Percentiles rank a stretch among this genome's conserved stretches.
phyloP scores from a whole-genome alignment of 2,888 invertebrate species.

The Synanthedon vespiformis region DNA sequence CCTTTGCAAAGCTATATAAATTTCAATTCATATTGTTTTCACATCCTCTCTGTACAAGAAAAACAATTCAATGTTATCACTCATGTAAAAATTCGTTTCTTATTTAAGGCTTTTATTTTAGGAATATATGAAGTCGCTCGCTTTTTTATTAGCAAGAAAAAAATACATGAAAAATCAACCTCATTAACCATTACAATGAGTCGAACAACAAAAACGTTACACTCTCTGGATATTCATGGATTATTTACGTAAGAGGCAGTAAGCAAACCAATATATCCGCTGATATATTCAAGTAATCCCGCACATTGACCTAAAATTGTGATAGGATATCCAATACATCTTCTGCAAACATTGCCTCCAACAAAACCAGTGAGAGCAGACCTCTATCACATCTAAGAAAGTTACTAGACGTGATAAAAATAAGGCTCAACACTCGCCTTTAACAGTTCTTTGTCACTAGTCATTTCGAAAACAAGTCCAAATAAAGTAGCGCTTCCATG shows the following conservation, averaged over 20 bases:
- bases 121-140: too few species aligned
- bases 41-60: too few species aligned
- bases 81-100: too few species aligned
- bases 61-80: too few species aligned
- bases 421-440: background rate
- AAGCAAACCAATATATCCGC: constrained; percentile 13
- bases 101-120: too few species aligned
- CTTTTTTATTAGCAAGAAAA: too few species aligned
- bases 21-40: too few species aligned
- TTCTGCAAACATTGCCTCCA: constrained; percentile 20
- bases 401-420: constrained; percentile 1
- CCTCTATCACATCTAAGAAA: constrained; percentile 5
- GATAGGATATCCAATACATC: constrained; percentile 30
- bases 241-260: constrained; percentile 8
- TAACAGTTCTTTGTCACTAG: constrained; percentile 19
- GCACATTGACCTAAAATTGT: constrained; percentile 19
- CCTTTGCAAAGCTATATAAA: too few species aligned
- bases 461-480: constrained; percentile 22
- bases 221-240: constrained; percentile 3
- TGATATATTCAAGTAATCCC: constrained; percentile 28
- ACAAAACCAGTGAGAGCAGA: constrained; percentile 18
- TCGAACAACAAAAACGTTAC: background rate
- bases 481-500: constrained; percentile 14
- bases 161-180: too few species aligned
- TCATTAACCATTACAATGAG: background rate